A percentile compares a stretch with the other conserved stretches of the same genome.
Evolutionary conservation across 2,113 vertebrate genomes (phyloP).

Genomic region (Paratilapia polleni): DNA sequence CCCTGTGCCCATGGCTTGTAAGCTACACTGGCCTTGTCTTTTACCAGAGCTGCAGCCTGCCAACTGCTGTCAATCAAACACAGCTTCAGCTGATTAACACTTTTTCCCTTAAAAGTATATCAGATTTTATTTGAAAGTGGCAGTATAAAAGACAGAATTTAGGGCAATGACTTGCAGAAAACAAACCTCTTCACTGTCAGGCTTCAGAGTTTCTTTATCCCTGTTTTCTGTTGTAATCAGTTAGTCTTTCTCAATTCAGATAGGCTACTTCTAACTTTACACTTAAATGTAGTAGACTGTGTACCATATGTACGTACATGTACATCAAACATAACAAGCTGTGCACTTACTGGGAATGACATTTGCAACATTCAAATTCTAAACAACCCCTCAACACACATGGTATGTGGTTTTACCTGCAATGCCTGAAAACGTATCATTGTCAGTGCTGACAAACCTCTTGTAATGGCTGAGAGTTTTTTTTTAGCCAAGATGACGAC

Average conservation of each 20-base stretch:
- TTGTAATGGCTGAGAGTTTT: not conserved
- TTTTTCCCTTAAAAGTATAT: fast-evolving
- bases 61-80: not conserved
- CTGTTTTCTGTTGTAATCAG: not conserved
- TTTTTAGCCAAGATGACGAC: not conserved
- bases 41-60: not conserved
- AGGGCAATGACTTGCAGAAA: not conserved
- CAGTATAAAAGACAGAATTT: not conserved
- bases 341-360: not conserved
- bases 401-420: not conserved
- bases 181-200: not conserved
- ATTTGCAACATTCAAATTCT: not conserved
- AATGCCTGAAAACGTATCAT: not conserved
- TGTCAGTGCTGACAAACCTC: not conserved
- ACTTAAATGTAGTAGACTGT: not conserved
- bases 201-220: not conserved
- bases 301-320: too few species aligned
- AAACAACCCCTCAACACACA: not conserved
- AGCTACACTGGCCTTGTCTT: not conserved
- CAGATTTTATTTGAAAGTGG: not conserved
- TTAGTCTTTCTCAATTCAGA: not conserved
- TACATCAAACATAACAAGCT: too few species aligned
- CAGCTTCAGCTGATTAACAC: not conserved
- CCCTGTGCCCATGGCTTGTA: not conserved
- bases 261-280: not conserved